Percentiles rank a stretch among this genome's conserved stretches.
phyloP scores from a whole-genome alignment of 2,113 vertebrate species.

The Fregetta grallaria region DNA sequence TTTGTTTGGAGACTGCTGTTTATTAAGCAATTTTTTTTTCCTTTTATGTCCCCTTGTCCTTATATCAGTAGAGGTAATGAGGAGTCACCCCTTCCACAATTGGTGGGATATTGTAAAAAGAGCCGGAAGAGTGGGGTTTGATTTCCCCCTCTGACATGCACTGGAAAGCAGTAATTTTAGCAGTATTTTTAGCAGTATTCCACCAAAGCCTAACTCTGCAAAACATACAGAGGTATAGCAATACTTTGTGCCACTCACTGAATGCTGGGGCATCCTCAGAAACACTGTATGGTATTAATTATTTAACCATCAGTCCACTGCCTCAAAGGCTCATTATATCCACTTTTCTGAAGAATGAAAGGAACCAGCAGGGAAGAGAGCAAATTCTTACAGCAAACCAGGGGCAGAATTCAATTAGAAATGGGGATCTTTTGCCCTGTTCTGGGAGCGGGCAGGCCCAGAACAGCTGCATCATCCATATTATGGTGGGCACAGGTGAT shows the following conservation, averaged over 20 bases:
- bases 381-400: neutral
- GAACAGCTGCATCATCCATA: neutral
- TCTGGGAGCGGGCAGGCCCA: neutral
- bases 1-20: neutral
- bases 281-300: neutral
- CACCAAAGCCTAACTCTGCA: neutral
- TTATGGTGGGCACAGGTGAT: rapidly evolving
- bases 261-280: neutral
- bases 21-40: neutral
- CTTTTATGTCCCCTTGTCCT: neutral
- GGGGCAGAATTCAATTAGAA: neutral
- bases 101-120: neutral
- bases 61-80: neutral
- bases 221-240: neutral
- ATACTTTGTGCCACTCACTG: neutral
- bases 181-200: neutral
- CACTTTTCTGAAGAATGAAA: neutral
- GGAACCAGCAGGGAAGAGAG: neutral
- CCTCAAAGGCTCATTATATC: neutral
- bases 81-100: neutral
- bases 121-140: neutral
- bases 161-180: neutral
- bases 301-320: neutral
- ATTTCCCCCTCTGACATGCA: neutral
- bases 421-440: neutral